Percentiles rank a stretch among this genome's conserved stretches.
Evolutionary conservation across 2,888 invertebrate species (phyloP).

Genomic region (Diplolepis rosae): DNA sequence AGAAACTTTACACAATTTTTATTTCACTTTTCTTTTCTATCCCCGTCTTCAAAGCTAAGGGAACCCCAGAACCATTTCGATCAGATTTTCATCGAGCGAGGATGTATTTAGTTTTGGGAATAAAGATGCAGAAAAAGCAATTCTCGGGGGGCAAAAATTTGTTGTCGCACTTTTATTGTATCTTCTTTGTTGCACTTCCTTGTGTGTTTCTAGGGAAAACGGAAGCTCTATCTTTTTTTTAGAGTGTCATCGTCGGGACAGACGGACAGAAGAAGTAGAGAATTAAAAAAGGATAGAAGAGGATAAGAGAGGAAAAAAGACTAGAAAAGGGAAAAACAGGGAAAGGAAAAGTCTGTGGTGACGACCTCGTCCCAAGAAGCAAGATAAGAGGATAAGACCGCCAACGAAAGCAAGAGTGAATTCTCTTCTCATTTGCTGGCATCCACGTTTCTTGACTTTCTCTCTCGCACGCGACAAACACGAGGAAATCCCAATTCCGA

Average conservation of each 20-base stretch:
- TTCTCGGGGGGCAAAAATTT: too few species aligned
- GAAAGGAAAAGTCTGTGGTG: slow-evolving; percentile 29
- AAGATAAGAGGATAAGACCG: slow-evolving; percentile 49
- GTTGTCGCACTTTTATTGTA: not conserved
- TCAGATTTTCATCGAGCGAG: not conserved
- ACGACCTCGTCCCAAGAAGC: slow-evolving; percentile 25
- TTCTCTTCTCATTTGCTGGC: slow-evolving; percentile 45
- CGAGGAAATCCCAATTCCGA: slow-evolving; percentile 1
- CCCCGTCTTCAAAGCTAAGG: not conserved
- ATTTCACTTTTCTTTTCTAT: slow-evolving; percentile 22
- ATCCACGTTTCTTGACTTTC: slow-evolving; percentile 30
- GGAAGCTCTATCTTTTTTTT: slow-evolving; percentile 45
- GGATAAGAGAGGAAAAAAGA: slow-evolving; percentile 31
- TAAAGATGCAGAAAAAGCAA: too few species aligned
- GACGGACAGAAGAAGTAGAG: slow-evolving; percentile 44
- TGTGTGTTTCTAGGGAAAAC: slow-evolving; percentile 39
- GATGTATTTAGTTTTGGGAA: not conserved
- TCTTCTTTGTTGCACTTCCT: slow-evolving; percentile 2
- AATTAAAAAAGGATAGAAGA: slow-evolving; percentile 11
- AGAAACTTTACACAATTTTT: slow-evolving; percentile 3
- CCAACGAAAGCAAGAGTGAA: slow-evolving; percentile 67
- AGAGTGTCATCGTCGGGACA: not conserved
- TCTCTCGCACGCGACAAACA: slow-evolving; percentile 27
- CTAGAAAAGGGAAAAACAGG: slow-evolving; percentile 23
- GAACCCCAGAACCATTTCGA: not conserved